Evolutionary conservation across 2,888 invertebrate genomes (phyloP), one percentile per base, ranked within the genome.

Genomic region (Anaspis maculata): DNA sequence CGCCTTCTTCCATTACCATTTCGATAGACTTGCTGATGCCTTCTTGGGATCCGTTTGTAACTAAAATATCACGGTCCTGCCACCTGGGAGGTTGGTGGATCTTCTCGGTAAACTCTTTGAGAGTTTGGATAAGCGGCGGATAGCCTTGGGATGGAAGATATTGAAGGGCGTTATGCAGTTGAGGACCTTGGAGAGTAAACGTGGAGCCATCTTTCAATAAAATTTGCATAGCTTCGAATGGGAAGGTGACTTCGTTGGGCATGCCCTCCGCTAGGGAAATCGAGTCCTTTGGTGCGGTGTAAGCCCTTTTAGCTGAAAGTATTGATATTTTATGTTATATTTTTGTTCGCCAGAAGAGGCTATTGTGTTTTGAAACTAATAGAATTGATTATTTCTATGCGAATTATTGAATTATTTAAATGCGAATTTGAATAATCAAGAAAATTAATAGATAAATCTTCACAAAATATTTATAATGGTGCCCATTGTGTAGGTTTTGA

Each of bases 11-110:
- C n/a, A 86, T 57, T 33, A 81, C 62, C 62, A 85, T 73, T 49
- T 86, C 84, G 23, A 84, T 69, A 25, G 79, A 71, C 61, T 81
- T 82, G 63, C 79, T 79, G 37, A 87, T 73, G 3, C 81, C 86
- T 56, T 86, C 84, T 59, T 85, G 86, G 13, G 82, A 77, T 2
- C 87, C 88, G 44, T 76, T 75, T 3, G 83, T 83, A 14, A 86
- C 68, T 21, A 83, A 59, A 1, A 85, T 57, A 37, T 79, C 79
- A 2, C 74, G 68, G 2, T 72, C 66, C 2, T 73, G 64, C 71
- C 74, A 70, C 3, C 71, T 61, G 0, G 83, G 83, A 0, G 83
- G 82, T 0, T 73, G 68, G 54, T 86, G 86, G 7, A 76, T 60
- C 27, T 68, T 64, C 27, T 69, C 59, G 51, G 81, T 82, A 52